Evolutionary conservation across 2,113 vertebrate genomes (phyloP), one percentile per base, ranked within the genome.

Genomic region (Epinephelus lanceolatus): DNA sequence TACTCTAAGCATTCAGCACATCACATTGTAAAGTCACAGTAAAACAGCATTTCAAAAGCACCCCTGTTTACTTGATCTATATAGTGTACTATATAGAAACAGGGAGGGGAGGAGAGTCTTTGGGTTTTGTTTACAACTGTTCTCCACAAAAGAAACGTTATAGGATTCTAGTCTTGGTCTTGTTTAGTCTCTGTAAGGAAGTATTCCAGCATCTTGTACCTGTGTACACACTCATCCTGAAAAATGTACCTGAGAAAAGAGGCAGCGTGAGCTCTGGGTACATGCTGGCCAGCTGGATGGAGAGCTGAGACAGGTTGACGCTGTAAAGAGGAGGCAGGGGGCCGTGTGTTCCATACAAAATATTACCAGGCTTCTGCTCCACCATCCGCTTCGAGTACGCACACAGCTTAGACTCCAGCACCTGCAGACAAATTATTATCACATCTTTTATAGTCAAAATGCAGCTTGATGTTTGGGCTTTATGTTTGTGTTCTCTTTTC

Each of bases 231-330:
- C 30, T 37, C 1, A 18, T 21, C 4, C 2, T 56, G 6, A 57
- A 33, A 57, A 42, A 14, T 25, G 19, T 96, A 99, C 98, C 98
- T 96, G 98, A 99, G 94, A 99, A 99, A 68, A 99, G 97, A 0
- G 98, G 98, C 79, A 99, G 96, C 0, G 98, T 99, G 90, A 99
- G 98, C 91, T 99, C 98, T 0, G 98, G 98, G 89, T 98, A 99
- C 98, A 99, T 99, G 94, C 97, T 96, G 90, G 98, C 97, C 85
- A 99, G 96, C 86, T 99, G 97, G 57, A 95, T 96, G 0, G 98
- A 99, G 84, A 99, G 95, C 83, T 97, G 97, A 7, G 96, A 94
- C 12, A 99, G 94, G 12, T 98, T 99, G 76, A 99, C 95, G 14
- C 97, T 99, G 95, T 99, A 99, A 49, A 99, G 96, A 0, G 98